A percentile compares a stretch with the other conserved stretches of the same genome.
phyloP scores from a whole-genome alignment of 2,113 vertebrate genomes.

The Chaetodon trifascialis region DNA sequence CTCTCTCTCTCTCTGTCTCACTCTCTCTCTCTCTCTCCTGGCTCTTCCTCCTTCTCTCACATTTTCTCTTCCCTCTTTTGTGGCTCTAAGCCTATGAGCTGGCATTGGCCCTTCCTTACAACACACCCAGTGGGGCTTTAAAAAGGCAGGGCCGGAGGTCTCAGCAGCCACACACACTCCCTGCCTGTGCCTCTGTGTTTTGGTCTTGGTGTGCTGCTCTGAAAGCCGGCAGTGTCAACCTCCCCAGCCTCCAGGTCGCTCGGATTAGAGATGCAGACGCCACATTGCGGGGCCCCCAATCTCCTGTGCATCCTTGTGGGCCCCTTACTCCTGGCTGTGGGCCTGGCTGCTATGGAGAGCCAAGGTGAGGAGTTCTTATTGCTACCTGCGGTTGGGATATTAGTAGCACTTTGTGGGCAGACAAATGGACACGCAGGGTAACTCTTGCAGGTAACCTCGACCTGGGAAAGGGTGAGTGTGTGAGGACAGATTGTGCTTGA shows the following conservation, averaged over 20 bases:
- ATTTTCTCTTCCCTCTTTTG: slow-evolving; percentile 67
- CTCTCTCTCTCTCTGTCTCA: slow-evolving; percentile 31
- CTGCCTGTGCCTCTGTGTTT: slow-evolving; percentile 45
- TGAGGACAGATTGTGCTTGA: slow-evolving; percentile 36
- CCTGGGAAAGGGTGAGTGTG: slow-evolving; percentile 38
- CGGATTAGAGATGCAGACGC: slow-evolving; percentile 70
- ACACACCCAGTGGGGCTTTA: slow-evolving; percentile 84
- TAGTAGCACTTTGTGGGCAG: slow-evolving; percentile 68
- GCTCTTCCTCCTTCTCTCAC: slow-evolving; percentile 62
- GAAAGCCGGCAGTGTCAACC: slow-evolving; percentile 51
- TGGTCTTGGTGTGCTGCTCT: slow-evolving; percentile 39
- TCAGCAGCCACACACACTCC: slow-evolving; percentile 71
- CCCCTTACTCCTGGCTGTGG: slow-evolving; percentile 54
- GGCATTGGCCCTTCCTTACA: slow-evolving; percentile 77
- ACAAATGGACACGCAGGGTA: slow-evolving; percentile 36
- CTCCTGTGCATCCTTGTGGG: slow-evolving; percentile 73
- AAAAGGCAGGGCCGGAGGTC: slow-evolving; percentile 83
- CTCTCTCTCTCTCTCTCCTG: slow-evolving; percentile 39
- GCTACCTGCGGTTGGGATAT: slow-evolving; percentile 60
- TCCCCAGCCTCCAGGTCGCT: slow-evolving; percentile 53
- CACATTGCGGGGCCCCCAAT: slow-evolving; percentile 44
- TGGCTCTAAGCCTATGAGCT: slow-evolving; percentile 83
- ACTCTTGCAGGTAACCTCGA: slow-evolving; percentile 62
- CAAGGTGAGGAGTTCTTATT: slow-evolving; percentile 80
- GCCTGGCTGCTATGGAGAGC: slow-evolving; percentile 53